These are phyloP conservation scores for Drosophila anomelani DNA, from an alignment of 2,888 invertebrate genomes.

Conservation along the genomic window DNA sequence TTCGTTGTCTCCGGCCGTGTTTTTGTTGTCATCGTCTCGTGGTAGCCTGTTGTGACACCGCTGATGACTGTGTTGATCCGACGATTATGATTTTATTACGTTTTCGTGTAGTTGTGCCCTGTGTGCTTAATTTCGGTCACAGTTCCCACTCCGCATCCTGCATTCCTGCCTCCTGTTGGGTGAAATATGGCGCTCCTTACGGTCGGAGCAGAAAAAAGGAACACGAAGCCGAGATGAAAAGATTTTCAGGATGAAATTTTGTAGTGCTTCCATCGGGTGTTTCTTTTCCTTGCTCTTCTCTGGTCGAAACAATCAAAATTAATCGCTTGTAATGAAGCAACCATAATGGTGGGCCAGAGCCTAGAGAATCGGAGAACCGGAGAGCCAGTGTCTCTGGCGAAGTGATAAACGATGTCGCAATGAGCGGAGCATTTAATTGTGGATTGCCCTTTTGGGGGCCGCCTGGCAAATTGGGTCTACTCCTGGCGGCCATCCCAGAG, in stretches of 20 bases:
- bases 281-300: constrained; percentile 13
- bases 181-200: constrained; percentile 69
- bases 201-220: background rate
- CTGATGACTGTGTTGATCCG: constrained; percentile 84
- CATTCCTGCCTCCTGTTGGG: constrained; percentile 58
- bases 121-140: constrained; percentile 72
- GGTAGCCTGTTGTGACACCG: constrained; percentile 75
- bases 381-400: constrained; percentile 3
- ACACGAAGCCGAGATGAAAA: constrained; percentile 15
- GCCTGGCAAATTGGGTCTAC: constrained; percentile 46
- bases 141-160: constrained; percentile 31
- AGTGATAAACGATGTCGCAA: constrained; percentile 71
- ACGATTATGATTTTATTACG: constrained; percentile 84
- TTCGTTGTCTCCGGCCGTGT: constrained; percentile 16
- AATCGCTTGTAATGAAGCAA: constrained; percentile 74
- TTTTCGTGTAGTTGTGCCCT: constrained; percentile 77
- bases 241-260: constrained; percentile 30
- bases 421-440: constrained; percentile 72
- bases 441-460: constrained; percentile 56
- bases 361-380: constrained; percentile 21
- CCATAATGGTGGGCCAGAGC: constrained; percentile 42
- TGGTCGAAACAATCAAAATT: constrained; percentile 72
- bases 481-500: constrained; percentile 21
- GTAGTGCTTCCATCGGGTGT: constrained; percentile 17
- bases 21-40: constrained; percentile 36